phyloP scores from a whole-genome alignment of 2,113 vertebrate species.

The Cephalopterus ornatus region DNA sequence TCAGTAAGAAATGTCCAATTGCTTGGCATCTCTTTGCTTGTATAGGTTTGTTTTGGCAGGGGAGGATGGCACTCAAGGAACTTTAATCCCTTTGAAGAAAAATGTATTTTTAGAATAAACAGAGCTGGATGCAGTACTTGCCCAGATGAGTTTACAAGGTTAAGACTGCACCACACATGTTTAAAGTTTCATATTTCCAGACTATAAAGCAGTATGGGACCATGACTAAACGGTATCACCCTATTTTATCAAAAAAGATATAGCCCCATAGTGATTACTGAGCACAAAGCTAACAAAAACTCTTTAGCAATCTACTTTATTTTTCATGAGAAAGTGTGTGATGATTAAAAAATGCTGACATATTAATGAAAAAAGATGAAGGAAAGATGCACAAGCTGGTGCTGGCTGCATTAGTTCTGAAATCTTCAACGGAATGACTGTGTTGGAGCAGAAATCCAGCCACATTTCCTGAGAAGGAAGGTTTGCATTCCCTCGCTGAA shows the following conservation, averaged over 20 bases:
- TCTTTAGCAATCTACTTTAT: not conserved
- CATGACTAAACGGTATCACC: not conserved
- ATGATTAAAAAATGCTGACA: not conserved
- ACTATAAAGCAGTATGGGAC: not conserved
- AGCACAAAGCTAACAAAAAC: not conserved
- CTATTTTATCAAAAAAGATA: not conserved
- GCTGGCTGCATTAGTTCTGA: not conserved
- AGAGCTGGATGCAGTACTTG: not conserved
- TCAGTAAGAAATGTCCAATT: not conserved
- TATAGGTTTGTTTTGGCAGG: not conserved
- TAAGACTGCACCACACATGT: not conserved
- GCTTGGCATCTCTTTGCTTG: not conserved
- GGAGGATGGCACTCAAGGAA: not conserved
- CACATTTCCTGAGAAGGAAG: not conserved
- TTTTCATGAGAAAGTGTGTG: not conserved
- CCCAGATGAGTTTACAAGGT: not conserved
- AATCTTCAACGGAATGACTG: not conserved
- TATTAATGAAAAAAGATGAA: not conserved
- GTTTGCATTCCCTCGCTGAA: not conserved
- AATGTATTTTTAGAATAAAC: constrained; percentile 25
- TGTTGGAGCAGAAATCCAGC: not conserved
- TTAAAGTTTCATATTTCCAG: not conserved
- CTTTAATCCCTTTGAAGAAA: constrained; percentile 12
- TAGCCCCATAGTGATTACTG: not conserved
- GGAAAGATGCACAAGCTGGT: not conserved